phyloP scores from a whole-genome alignment of 2,888 invertebrate genomes.

The Drosophila basisetae region DNA sequence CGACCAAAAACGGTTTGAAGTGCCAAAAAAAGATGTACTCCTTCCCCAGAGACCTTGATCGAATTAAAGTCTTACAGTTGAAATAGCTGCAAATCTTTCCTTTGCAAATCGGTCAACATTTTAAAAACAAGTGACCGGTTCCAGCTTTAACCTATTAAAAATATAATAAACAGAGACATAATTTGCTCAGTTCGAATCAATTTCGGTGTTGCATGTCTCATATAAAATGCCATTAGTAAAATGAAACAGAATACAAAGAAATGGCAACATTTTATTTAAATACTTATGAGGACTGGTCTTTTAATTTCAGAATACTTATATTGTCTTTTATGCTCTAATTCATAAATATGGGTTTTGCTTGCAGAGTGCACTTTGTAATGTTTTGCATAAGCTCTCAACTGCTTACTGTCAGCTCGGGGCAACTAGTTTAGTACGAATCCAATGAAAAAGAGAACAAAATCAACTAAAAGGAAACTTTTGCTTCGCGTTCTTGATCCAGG shows the following conservation, averaged over 20 bases:
- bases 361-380: not conserved
- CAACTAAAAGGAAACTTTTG: constrained; percentile 23
- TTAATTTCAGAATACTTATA: not conserved
- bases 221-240: constrained; percentile 1
- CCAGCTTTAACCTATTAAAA: not conserved
- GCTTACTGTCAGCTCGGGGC: constrained; percentile 11
- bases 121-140: not conserved
- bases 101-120: not conserved
- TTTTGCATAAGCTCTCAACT: constrained; percentile 18
- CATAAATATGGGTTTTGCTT: not conserved
- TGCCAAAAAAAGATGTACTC: not conserved
- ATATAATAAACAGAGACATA: not conserved
- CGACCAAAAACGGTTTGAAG: not conserved
- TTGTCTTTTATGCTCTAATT: not conserved
- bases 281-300: not conserved
- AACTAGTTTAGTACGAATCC: constrained; percentile 40
- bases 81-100: not conserved
- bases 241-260: not conserved
- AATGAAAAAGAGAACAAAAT: constrained; percentile 14
- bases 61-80: constrained; percentile 15
- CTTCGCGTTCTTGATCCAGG: constrained; percentile 19
- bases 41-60: too few relatives aligned
- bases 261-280: not conserved
- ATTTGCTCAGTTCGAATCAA: not conserved
- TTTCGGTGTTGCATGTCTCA: not conserved